Base-by-base conservation (phyloP, 92 coral and sea anemone genomes). In the Palythoa heliodiscus region DNA sequence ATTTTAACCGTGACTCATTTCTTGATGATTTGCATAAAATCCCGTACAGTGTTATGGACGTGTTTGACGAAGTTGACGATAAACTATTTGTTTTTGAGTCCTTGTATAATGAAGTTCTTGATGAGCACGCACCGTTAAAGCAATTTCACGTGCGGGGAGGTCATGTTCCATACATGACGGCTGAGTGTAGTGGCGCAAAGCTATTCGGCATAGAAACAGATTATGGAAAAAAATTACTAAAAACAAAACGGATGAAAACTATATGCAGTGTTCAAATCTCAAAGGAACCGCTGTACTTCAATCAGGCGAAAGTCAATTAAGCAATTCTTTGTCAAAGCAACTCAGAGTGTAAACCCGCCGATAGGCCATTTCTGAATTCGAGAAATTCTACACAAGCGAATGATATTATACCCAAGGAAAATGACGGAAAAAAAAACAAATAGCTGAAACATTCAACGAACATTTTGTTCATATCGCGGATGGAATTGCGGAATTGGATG, bases 391-490 rank as follows among this genome's bases (percentile, higher is more conserved):
- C 85, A 91, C 91, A 80, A 85, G 92, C 90, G 17, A 89, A 89
- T 79, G 95, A 92, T 40, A 89, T 92, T 12, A 84, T 66, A 53
- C 82, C 78, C 17, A 78, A 82, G 66, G 87, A 52, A 89, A 91
- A 40, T 89, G 14, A 89, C 86, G 13, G 90, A 89, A 17, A 89
- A 91, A 91, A 53, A 72, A 63, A 29, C 86, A 89, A 88, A 55
- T 87, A 25, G 92, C 85, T 70, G 93, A 89, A 57, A 12, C 79
- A 57, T 90, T 87, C 87, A 84, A 87, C 69, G 86, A 90, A 72
- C 86, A 90, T 81, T 90, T 90, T 68, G 80, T 83, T 82, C 77
- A 89, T 78, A 85, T 71, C 70, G 70, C 70, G 24, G 70, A 64
- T 22, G 70, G 70, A 64, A 64, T 64, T 64, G 70, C 70, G 24